phyloP scores from a whole-genome alignment of 2,797 vertebrate genomes.

The Sphaeramia orbicularis region DNA sequence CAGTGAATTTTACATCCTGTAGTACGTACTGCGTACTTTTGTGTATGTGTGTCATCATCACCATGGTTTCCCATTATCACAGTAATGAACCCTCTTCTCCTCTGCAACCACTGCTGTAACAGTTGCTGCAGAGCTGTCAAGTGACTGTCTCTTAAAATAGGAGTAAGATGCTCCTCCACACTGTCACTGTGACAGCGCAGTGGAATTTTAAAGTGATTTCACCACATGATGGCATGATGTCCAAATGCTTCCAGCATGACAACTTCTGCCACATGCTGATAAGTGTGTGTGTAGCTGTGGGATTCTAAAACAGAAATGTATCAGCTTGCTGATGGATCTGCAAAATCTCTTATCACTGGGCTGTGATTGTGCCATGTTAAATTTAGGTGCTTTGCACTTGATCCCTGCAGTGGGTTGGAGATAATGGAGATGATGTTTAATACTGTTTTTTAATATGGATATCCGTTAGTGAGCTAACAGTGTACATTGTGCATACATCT shows the following conservation, averaged over 20 bases:
- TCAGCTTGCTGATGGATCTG: conserved; percentile 40
- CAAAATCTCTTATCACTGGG: conserved; percentile 51
- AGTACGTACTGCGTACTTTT: conserved; percentile 42
- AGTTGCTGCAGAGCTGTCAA: conserved; percentile 75
- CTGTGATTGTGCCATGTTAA: conserved; percentile 42
- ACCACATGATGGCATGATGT: conserved; percentile 72
- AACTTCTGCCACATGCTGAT: conserved; percentile 70
- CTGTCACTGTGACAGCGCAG: conserved; percentile 73
- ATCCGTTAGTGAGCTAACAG: conserved; percentile 33
- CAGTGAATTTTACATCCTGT: conserved; percentile 29
- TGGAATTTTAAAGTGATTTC: conserved; percentile 77
- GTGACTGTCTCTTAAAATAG: conserved; percentile 78
- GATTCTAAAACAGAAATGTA: conserved; percentile 51
- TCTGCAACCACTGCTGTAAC: conserved; percentile 67
- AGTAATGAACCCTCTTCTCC: conserved; percentile 73
- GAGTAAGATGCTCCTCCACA: conserved; percentile 75
- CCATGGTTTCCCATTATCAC: conserved; percentile 76
- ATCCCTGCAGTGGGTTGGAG: conserved; percentile 31
- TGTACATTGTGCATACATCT: conserved; percentile 17
- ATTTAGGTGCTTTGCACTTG: conserved; percentile 46
- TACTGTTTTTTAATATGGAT: conserved; percentile 27
- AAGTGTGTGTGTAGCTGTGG: conserved; percentile 48
- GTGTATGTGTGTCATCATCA: conserved; percentile 70
- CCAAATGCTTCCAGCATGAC: conserved; percentile 74
- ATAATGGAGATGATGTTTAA: conserved; percentile 28